Evolutionary conservation across 2,797 vertebrate species (phyloP).

Genomic region (Hylomyscus alleni): DNA sequence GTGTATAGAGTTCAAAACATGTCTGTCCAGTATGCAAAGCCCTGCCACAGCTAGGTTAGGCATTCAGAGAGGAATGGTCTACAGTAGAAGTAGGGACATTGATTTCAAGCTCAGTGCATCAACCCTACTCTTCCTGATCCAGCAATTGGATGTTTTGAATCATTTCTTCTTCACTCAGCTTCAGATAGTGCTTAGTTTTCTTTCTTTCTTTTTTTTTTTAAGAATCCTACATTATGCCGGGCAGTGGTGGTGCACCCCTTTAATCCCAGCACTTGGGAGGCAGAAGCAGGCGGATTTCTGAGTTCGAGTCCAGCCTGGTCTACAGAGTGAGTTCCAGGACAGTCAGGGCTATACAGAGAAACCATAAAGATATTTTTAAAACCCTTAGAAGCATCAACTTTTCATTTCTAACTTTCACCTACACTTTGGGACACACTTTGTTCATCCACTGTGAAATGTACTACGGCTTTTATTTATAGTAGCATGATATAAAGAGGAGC

Average conservation of each 20-base stretch:
- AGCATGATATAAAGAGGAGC: background rate
- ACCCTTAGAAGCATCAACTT: background rate
- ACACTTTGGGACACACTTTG: background rate
- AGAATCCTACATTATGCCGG: no score
- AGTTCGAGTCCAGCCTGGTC: no score
- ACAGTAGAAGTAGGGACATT: background rate
- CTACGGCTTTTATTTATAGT: conserved; percentile 30
- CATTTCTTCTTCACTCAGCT: conserved; percentile 20
- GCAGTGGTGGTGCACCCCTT: no score
- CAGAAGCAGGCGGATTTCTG: no score
- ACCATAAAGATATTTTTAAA: conserved; percentile 42
- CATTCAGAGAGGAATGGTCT: background rate
- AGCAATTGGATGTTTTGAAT: background rate
- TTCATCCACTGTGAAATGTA: conserved; percentile 28
- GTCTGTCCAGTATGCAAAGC: background rate
- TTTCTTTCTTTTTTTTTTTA: background rate
- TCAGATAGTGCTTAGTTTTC: background rate
- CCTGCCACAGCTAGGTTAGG: background rate
- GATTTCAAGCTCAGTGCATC: background rate
- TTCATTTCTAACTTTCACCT: conserved; percentile 35
- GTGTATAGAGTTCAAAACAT: background rate
- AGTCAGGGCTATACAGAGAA: no score
- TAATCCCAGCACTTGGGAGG: no score
- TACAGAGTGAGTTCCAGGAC: no score
- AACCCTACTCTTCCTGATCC: background rate